Conservation (phyloP, 2,888 invertebrate species). For the Himalopsyche japonica region DNA sequence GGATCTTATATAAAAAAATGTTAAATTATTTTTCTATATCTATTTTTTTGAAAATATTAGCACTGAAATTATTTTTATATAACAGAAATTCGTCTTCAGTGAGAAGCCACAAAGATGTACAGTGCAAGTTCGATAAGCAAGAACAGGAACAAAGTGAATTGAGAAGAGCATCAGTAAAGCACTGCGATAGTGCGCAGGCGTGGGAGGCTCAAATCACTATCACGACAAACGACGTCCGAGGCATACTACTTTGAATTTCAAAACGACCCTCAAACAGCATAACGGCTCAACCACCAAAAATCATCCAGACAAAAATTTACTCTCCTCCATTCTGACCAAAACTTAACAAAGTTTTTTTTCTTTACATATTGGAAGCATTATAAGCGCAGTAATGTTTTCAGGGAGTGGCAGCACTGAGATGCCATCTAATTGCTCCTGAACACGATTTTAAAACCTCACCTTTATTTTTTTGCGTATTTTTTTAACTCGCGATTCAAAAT, state of each 20-base stretch:
- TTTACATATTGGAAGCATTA: not conserved
- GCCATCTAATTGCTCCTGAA: constrained; percentile 22
- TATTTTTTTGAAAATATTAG: too few species aligned
- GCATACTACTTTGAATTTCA: constrained; percentile 17
- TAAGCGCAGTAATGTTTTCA: not conserved
- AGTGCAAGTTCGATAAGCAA: not conserved
- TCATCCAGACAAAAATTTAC: not conserved
- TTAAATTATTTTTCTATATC: too few species aligned
- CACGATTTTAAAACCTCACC: constrained; percentile 12
- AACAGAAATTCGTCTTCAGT: not conserved
- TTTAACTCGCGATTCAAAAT: not conserved
- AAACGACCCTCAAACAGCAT: not conserved
- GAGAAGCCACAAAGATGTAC: not conserved
- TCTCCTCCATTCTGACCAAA: not conserved
- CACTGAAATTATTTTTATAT: too few species aligned
- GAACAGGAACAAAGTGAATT: constrained; percentile 14
- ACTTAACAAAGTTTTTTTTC: not conserved
- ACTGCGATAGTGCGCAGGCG: constrained; percentile 11
- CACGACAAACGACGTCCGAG: constrained; percentile 8
- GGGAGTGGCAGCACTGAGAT: constrained; percentile 2
- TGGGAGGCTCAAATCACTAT: constrained; percentile 16
- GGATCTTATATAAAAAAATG: too few species aligned
- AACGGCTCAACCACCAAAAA: not conserved
- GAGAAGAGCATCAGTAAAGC: constrained; percentile 18
- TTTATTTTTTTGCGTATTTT: not conserved